These are phyloP conservation scores for Rhyacophila evoluta DNA, from an alignment of 2,888 invertebrate genomes.

Conservation along the genomic window DNA sequence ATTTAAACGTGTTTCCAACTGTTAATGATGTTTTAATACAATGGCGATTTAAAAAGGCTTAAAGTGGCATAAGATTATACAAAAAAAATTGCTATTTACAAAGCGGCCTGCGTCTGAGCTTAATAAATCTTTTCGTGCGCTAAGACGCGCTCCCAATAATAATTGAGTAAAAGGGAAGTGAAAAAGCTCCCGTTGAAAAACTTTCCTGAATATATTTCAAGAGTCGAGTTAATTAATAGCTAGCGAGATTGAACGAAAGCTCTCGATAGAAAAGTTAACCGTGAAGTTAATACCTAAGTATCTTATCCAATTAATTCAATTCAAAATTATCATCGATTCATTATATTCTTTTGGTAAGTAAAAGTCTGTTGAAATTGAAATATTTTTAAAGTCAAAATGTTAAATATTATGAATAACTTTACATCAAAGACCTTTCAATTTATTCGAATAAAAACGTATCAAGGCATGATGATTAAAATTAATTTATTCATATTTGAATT, in stretches of 20 bases:
- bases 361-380: not conserved
- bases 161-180: not conserved
- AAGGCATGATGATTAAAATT: too few relatives aligned
- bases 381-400: not conserved
- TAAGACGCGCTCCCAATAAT: not conserved
- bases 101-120: not conserved
- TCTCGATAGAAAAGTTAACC: not conserved
- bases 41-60: not conserved
- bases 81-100: not conserved
- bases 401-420: too few relatives aligned
- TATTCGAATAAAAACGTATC: too few relatives aligned
- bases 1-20: too few relatives aligned
- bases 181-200: not conserved
- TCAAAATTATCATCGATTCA: conserved; percentile 7
- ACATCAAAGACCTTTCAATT: too few relatives aligned
- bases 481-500: too few relatives aligned
- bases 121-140: conserved; percentile 3
- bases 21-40: too few relatives aligned
- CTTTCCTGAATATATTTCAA: conserved; percentile 7
- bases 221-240: conserved; percentile 15
- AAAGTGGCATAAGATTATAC: not conserved
- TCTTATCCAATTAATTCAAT: conserved; percentile 8
- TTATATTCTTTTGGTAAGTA: not conserved
- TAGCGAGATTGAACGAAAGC: not conserved
- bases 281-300: not conserved